phyloP scores from a whole-genome alignment of 2,113 vertebrate species.

The Sinocyclocheilus maitianheensis region DNA sequence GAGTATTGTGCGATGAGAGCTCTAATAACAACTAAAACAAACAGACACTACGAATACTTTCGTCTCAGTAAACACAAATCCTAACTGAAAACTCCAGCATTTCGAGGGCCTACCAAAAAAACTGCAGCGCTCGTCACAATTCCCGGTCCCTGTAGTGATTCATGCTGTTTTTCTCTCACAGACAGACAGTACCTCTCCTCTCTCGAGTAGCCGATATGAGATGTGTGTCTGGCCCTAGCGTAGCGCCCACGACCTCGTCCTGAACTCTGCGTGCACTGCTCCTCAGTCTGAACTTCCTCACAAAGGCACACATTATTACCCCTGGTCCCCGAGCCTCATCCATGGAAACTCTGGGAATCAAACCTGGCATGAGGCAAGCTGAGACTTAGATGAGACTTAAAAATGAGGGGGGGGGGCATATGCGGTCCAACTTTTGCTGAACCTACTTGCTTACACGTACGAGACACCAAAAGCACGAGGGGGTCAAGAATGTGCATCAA shows the following conservation, averaged over 20 bases:
- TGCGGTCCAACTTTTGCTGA: slow-evolving; percentile 9
- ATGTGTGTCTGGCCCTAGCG: slow-evolving; percentile 37
- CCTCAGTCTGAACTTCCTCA: slow-evolving; percentile 44
- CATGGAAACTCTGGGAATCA: slow-evolving; percentile 57
- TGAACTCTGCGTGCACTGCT: slow-evolving; percentile 52
- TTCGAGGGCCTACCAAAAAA: background rate
- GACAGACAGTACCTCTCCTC: slow-evolving; percentile 30
- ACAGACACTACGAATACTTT: slow-evolving; percentile 15
- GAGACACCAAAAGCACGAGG: slow-evolving; percentile 68
- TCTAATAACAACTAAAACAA: slow-evolving; percentile 49
- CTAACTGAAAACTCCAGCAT: background rate
- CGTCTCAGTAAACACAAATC: slow-evolving; percentile 30
- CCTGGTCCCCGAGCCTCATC: slow-evolving; percentile 34
- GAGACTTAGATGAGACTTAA: slow-evolving; percentile 54
- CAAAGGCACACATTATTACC: slow-evolving; percentile 57
- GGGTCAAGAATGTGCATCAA: slow-evolving; percentile 75
- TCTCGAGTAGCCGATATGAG: slow-evolving; percentile 28
- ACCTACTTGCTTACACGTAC: slow-evolving; percentile 44
- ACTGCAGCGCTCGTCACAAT: background rate
- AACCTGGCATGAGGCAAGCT: slow-evolving; percentile 55
- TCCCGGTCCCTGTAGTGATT: slow-evolving; percentile 14
- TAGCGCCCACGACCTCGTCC: slow-evolving; percentile 34
- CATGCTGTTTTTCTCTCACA: slow-evolving; percentile 41
- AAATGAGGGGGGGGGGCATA: background rate
- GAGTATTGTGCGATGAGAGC: slow-evolving; percentile 26